phyloP scores from a whole-genome alignment of 2,797 vertebrate genomes.

The Acanthurus tractus region DNA sequence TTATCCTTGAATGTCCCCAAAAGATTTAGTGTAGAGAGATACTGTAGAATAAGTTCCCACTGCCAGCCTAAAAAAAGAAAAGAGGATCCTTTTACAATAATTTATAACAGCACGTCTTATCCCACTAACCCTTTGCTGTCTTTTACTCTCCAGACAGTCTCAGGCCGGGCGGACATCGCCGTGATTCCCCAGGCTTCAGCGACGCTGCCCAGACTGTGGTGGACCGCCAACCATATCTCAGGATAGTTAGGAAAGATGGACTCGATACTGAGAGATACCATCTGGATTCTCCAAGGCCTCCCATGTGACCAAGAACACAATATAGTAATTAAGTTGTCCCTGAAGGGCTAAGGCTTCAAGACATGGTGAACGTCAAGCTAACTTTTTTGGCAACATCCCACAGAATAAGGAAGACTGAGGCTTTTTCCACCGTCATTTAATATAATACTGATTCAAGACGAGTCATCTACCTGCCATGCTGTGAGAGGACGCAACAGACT shows the following conservation, averaged over 20 bases:
- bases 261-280: conserved; percentile 39
- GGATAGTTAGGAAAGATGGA: conserved; percentile 68
- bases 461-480: conserved; percentile 10
- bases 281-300: conserved; percentile 36
- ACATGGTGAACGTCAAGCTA: conserved; percentile 29
- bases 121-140: conserved; percentile 20
- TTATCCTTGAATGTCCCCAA: not conserved
- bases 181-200: conserved; percentile 54
- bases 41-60: not conserved
- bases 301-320: conserved; percentile 34
- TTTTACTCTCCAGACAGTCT: conserved; percentile 46
- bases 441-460: conserved; percentile 25
- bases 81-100: not conserved
- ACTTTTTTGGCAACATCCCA: conserved; percentile 16
- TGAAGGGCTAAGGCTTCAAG: conserved; percentile 11
- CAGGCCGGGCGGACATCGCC: conserved; percentile 34
- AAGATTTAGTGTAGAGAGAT: not conserved
- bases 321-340: conserved; percentile 1
- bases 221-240: conserved; percentile 45
- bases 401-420: not conserved
- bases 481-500: conserved; percentile 9
- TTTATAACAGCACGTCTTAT: not conserved
- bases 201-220: conserved; percentile 34
- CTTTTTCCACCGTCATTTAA: conserved; percentile 18
- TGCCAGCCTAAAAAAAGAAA: not conserved